Evolutionary conservation across 2,888 invertebrate genomes (phyloP).

Genomic region (Chloroclystis v-ata): DNA sequence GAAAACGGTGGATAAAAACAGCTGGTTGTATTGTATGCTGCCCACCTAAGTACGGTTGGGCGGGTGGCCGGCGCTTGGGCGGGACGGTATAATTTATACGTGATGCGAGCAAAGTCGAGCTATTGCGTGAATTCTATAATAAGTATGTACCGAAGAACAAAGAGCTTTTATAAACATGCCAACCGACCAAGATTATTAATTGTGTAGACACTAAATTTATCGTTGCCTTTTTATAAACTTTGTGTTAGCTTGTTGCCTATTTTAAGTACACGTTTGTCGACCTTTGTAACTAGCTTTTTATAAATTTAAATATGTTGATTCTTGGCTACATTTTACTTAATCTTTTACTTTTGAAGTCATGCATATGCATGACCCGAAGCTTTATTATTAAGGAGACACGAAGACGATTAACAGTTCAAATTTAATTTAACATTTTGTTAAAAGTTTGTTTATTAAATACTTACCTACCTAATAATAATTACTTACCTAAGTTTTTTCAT

Average conservation of each 20-base stretch:
- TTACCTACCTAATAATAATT: too few species aligned
- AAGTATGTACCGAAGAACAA: slow-evolving; percentile 39
- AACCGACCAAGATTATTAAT: slow-evolving; percentile 23
- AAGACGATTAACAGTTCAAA: too few species aligned
- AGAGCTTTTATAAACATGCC: slow-evolving; percentile 38
- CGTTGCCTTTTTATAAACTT: slow-evolving; percentile 16
- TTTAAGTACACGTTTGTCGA: background rate
- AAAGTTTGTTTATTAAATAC: too few species aligned
- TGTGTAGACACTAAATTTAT: slow-evolving; percentile 21
- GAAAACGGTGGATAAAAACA: slow-evolving; percentile 39
- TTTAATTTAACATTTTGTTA: too few species aligned
- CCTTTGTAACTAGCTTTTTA: background rate
- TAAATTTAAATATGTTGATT: background rate
- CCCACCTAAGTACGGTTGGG: slow-evolving; percentile 25
- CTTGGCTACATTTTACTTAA: background rate
- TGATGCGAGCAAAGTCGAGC: slow-evolving; percentile 33
- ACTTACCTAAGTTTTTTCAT: too few species aligned
- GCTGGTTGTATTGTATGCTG: slow-evolving; percentile 22
- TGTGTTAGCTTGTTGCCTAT: background rate
- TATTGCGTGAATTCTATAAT: slow-evolving; percentile 45
- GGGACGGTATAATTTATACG: slow-evolving; percentile 46
- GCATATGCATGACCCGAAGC: background rate
- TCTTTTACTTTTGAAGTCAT: background rate
- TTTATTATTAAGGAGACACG: too few species aligned
- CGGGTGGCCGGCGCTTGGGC: slow-evolving; percentile 30